Evolutionary conservation across 2,888 invertebrate genomes (phyloP).

Genomic region (Nemotelus pantherinus): DNA sequence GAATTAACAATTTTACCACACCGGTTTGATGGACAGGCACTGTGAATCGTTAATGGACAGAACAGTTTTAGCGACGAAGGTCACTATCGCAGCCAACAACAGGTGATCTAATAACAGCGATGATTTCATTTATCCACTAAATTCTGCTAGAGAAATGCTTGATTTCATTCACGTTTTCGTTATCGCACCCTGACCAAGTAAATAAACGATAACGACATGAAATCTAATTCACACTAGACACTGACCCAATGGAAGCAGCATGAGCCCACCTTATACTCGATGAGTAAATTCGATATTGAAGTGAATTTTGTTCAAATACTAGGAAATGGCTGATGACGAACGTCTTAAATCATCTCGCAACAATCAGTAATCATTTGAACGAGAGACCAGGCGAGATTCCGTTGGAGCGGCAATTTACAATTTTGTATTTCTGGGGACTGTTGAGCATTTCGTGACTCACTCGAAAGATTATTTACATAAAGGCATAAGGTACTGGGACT

Average conservation of each 20-base stretch:
- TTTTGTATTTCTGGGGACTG: conserved; percentile 22
- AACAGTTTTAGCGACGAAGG: conserved; percentile 20
- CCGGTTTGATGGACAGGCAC: conserved; percentile 24
- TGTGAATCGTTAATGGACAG: neutral
- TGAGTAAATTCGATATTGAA: conserved; percentile 8
- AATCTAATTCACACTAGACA: neutral
- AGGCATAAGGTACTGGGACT: neutral
- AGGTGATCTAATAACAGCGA: conserved; percentile 37
- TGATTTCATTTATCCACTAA: conserved; percentile 25
- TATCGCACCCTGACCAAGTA: conserved; percentile 4
- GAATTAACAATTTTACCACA: neutral
- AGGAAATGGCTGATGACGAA: conserved; percentile 37
- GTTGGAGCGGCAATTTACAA: conserved; percentile 25
- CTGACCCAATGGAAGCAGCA: neutral
- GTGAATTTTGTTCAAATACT: conserved; percentile 17
- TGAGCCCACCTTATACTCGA: neutral
- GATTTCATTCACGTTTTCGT: neutral
- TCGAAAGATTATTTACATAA: conserved; percentile 24
- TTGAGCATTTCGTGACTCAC: conserved; percentile 34
- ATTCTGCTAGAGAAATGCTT: neutral
- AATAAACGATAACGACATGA: conserved; percentile 26
- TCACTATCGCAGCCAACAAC: conserved; percentile 5
- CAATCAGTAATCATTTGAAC: neutral
- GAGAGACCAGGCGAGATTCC: conserved; percentile 25
- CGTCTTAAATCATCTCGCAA: conserved; percentile 10